Conservation (phyloP, 2,797 vertebrate species). For the Scolopax bukidnonensis region DNA sequence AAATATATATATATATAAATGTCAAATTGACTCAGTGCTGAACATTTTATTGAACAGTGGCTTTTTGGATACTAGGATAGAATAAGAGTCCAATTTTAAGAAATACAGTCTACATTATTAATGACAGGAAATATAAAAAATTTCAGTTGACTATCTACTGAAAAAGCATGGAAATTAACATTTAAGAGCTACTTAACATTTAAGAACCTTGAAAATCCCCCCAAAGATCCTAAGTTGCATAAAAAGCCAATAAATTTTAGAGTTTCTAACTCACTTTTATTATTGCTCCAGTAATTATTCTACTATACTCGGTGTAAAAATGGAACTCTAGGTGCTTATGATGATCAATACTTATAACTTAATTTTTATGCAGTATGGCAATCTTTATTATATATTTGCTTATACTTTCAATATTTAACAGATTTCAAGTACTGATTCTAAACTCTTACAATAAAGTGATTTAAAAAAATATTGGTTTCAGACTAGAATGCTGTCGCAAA, state of each 20-base stretch:
- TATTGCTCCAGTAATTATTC: background rate
- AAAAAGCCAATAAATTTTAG: background rate
- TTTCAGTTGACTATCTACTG: background rate
- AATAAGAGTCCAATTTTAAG: background rate
- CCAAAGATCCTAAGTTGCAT: background rate
- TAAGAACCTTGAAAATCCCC: background rate
- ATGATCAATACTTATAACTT: background rate
- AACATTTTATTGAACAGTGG: background rate
- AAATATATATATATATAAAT: background rate
- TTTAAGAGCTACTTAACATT: background rate
- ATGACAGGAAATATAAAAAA: background rate
- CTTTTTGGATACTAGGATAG: background rate
- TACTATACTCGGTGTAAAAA: background rate
- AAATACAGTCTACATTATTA: background rate
- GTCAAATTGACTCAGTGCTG: background rate
- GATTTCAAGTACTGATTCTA: background rate
- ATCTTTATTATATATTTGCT: background rate
- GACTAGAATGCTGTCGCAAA: background rate
- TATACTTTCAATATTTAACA: background rate
- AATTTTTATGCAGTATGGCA: background rate
- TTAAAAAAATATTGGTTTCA: background rate
- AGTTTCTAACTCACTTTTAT: background rate
- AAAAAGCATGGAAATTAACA: background rate
- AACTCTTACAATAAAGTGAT: background rate
- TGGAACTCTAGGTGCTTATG: background rate